Conservation (phyloP, 1,140 invertebrate genomes). For the Tenebrio molitor region DNA sequence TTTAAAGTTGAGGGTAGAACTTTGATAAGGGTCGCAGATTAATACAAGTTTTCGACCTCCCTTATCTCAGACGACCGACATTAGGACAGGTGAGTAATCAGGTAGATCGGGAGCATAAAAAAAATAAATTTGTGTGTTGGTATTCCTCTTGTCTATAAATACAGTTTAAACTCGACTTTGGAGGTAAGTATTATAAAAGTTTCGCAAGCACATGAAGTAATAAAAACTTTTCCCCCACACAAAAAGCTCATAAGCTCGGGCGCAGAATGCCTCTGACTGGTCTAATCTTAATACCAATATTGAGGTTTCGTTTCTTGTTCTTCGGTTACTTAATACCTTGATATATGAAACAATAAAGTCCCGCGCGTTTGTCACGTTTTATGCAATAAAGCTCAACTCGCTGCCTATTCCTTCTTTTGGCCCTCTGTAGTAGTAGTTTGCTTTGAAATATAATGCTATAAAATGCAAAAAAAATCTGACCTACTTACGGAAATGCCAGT, state of each 20-base stretch:
- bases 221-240: slow-evolving; percentile 14
- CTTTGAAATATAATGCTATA: slow-evolving; percentile 43
- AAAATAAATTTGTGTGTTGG: no score
- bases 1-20: neutral
- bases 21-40: slow-evolving; percentile 11
- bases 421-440: slow-evolving; percentile 26
- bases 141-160: no score
- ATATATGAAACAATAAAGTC: slow-evolving; percentile 33
- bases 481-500: slow-evolving; percentile 31
- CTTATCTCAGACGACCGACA: neutral
- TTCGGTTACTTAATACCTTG: slow-evolving; percentile 25
- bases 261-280: no score
- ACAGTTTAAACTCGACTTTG: neutral
- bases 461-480: slow-evolving; percentile 42
- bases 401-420: slow-evolving; percentile 16
- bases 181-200: slow-evolving; percentile 15
- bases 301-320: slow-evolving; percentile 1
- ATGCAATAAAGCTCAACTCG: slow-evolving; percentile 39
- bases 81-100: neutral
- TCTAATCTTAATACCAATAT: neutral
- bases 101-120: neutral
- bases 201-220: slow-evolving; percentile 2
- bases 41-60: neutral
- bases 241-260: no score
- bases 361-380: slow-evolving; percentile 38